Percentiles rank a stretch among this genome's conserved stretches.
phyloP scores from a whole-genome alignment of 2,113 vertebrate genomes.

The Caretta caretta region DNA sequence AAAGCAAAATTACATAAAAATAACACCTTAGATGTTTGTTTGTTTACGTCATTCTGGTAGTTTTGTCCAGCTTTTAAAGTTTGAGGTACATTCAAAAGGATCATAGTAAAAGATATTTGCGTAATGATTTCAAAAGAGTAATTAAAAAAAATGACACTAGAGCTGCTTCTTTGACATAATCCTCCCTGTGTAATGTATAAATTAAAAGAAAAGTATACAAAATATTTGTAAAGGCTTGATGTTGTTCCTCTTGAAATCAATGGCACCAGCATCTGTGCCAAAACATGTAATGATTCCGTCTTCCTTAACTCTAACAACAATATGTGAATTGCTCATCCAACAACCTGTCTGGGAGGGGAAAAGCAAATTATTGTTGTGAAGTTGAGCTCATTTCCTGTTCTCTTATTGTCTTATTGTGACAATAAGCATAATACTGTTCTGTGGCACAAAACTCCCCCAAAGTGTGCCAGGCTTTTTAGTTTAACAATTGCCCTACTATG shows the following conservation, averaged over 20 bases:
- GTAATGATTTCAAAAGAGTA: neutral
- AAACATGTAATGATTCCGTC: neutral
- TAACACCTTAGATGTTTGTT: neutral
- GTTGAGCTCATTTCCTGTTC: conserved; percentile 47
- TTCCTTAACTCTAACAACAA: conserved; percentile 26
- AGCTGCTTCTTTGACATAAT: neutral
- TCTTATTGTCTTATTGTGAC: conserved; percentile 9
- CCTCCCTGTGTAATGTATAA: neutral
- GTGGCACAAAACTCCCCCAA: neutral
- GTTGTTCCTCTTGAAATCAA: neutral
- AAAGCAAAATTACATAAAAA: neutral
- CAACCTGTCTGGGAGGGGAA: conserved; percentile 35
- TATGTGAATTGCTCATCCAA: conserved; percentile 2
- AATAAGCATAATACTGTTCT: conserved; percentile 1
- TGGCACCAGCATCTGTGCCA: neutral
- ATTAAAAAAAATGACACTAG: neutral
- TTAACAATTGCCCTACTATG: neutral
- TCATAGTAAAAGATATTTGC: neutral
- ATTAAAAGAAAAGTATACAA: neutral
- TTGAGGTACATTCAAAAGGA: neutral
- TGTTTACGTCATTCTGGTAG: neutral
- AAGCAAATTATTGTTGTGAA: conserved; percentile 57
- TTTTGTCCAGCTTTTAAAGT: neutral
- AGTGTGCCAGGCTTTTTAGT: neutral
- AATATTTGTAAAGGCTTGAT: neutral